Evolutionary conservation across 2,113 vertebrate species (phyloP).

Genomic region (Colossoma macropomum): DNA sequence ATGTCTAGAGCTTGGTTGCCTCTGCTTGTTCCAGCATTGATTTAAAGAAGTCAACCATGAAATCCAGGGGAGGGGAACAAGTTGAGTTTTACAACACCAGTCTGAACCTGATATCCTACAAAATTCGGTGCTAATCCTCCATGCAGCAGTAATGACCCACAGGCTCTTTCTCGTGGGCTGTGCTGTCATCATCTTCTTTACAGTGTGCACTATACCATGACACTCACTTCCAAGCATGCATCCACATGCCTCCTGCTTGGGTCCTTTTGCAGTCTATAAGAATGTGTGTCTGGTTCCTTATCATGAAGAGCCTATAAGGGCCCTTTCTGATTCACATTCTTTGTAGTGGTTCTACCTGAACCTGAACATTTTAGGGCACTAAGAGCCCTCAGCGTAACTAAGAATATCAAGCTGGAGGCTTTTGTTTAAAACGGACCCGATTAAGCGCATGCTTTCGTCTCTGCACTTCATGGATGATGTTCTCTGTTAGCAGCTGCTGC

Average conservation of each 20-base stretch:
- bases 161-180: slow-evolving; percentile 19
- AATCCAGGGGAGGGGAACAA: slow-evolving; percentile 31
- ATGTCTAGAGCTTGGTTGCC: slow-evolving; percentile 19
- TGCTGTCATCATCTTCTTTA: slow-evolving; percentile 41
- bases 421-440: slow-evolving; percentile 9
- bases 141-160: slow-evolving; percentile 37
- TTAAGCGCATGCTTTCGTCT: slow-evolving; percentile 23
- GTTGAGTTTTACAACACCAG: slow-evolving; percentile 1
- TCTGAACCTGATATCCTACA: slow-evolving; percentile 47
- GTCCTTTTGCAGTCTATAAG: not conserved
- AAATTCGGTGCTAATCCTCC: slow-evolving; percentile 47
- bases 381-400: slow-evolving; percentile 55
- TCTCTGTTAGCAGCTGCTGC: slow-evolving; percentile 20
- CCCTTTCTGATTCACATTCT: slow-evolving; percentile 18
- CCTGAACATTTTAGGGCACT: slow-evolving; percentile 54
- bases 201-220: slow-evolving; percentile 28
- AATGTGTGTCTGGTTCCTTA: not conserved
- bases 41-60: slow-evolving; percentile 43
- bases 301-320: not conserved
- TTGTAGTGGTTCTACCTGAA: slow-evolving; percentile 36
- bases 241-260: not conserved
- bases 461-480: slow-evolving; percentile 19
- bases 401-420: slow-evolving; percentile 9
- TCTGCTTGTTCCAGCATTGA: slow-evolving; percentile 18
- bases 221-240: slow-evolving; percentile 24